Percentiles rank a stretch among this genome's conserved stretches.
These are phyloP conservation scores for Manduca sexta DNA, from an alignment of 1,140 invertebrate species.

Conservation along the genomic window DNA sequence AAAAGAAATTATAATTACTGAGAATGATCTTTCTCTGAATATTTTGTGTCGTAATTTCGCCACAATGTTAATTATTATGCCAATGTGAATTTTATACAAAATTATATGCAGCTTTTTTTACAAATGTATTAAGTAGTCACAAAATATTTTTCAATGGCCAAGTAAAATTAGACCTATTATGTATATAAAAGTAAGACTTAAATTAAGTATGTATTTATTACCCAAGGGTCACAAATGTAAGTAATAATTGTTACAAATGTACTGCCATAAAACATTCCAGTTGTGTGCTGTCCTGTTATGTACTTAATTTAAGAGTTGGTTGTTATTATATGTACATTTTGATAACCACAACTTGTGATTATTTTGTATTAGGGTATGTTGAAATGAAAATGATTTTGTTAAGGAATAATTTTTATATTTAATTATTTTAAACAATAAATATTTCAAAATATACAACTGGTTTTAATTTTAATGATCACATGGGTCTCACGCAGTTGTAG, in stretches of 20 bases:
- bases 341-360: slow-evolving; percentile 46
- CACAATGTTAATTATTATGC: not conserved
- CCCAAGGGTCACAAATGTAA: slow-evolving; percentile 4
- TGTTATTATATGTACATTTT: slow-evolving; percentile 62
- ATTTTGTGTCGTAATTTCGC: no score
- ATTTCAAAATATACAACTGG: slow-evolving; percentile 46
- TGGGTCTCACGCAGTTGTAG: no score
- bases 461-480: no score
- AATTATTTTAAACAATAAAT: slow-evolving; percentile 45
- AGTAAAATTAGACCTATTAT: no score
- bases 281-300: slow-evolving; percentile 56
- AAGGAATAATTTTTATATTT: slow-evolving; percentile 51
- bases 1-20: no score
- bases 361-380: slow-evolving; percentile 30
- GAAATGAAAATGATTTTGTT: slow-evolving; percentile 44
- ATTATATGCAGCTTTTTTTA: not conserved
- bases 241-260: slow-evolving; percentile 8
- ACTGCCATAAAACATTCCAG: slow-evolving; percentile 53
- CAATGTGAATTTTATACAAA: not conserved
- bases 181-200: not conserved
- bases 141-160: no score
- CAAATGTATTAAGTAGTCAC: no score
- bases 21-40: no score
- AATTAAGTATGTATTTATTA: not conserved
- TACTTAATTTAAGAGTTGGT: slow-evolving; percentile 54